Evolutionary conservation across 2,113 vertebrate species (phyloP), one percentile per base, ranked within the genome.

Genomic region (Tachycineta bicolor): DNA sequence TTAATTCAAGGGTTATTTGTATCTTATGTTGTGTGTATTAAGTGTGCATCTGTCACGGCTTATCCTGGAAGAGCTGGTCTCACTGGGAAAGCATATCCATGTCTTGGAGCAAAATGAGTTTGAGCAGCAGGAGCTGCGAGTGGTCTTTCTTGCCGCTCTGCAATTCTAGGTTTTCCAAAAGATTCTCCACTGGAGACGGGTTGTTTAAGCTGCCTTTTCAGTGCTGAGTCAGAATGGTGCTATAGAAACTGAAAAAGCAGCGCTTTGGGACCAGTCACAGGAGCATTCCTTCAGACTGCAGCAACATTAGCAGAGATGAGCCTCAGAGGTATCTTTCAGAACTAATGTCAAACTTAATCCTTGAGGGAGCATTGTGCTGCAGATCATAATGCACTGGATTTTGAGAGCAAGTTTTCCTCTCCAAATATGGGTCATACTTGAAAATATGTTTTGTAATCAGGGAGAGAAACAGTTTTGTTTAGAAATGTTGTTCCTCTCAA

Each of bases 141-240:
- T 43, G 49, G 6, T 83, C 12, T 44, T 20, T 59, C 59, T 31
- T 59, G 67, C 18, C 58, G 20, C 37, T 33, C 18, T 1, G 1
- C 11, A 47, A 0, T 87, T 68, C 24, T 23, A 60, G n/a, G 22
- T 7, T 64, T 83, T 83, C 58, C 34, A 41, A 55, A 59, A 62
- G 14, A 9, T 28, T 77, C 50, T 52, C 11, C 15, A 3, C 39
- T 0, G 0, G 24, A 10, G 3, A 8, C 10, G 5, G 14, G 7
- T 6, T 8, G 14, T 79, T 69, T 65, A 53, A 55, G 24, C 25
- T 62, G 11, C 25, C 13, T 52, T 15, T 71, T 56, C 11, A 63
- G 34, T 4, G 0, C 18, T n/a, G 12, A 4, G 18, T 49, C 65
- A 34, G 43, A 59, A n/a, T 23, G 46, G 47, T 18, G 5, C 12